These are phyloP conservation scores for Drosophila baimaii DNA, from an alignment of 1,140 invertebrate species.

Conservation along the genomic window DNA sequence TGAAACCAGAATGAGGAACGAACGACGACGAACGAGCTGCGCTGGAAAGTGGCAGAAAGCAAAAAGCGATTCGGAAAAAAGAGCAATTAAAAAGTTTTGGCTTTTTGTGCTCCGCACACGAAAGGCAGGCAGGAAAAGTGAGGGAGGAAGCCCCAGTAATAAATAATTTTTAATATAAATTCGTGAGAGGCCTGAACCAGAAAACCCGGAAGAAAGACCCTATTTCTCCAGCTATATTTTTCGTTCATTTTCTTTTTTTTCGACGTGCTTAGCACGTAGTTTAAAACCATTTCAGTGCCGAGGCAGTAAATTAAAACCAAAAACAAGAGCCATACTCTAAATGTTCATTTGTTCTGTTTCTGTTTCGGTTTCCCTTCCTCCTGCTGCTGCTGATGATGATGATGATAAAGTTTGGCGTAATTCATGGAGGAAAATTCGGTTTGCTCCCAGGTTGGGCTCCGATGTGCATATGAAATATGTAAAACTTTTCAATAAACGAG, in stretches of 20 bases:
- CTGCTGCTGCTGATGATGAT: constrained; percentile 20
- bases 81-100: constrained; percentile 71
- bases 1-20: constrained; percentile 34
- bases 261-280: constrained; percentile 52
- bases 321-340: constrained; percentile 49
- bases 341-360: constrained; percentile 63
- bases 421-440: constrained; percentile 57
- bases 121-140: constrained; percentile 10
- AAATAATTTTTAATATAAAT: constrained; percentile 81
- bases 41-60: constrained; percentile 32
- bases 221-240: constrained; percentile 17
- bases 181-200: constrained; percentile 60
- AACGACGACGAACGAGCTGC: constrained; percentile 12
- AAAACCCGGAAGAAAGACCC: constrained; percentile 30
- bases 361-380: neutral
- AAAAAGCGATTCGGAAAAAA: constrained; percentile 66
- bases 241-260: constrained; percentile 4
- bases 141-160: constrained; percentile 57
- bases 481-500: constrained; percentile 77
- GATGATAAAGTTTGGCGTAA: constrained; percentile 58
- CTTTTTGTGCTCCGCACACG: constrained; percentile 51
- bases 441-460: constrained; percentile 35
- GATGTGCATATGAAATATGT: constrained; percentile 53
- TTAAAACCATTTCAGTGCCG: constrained; percentile 49
- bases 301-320: constrained; percentile 73